Evolutionary conservation across 1,140 invertebrate genomes (phyloP).

Genomic region (Eupristina koningsbergeri): DNA sequence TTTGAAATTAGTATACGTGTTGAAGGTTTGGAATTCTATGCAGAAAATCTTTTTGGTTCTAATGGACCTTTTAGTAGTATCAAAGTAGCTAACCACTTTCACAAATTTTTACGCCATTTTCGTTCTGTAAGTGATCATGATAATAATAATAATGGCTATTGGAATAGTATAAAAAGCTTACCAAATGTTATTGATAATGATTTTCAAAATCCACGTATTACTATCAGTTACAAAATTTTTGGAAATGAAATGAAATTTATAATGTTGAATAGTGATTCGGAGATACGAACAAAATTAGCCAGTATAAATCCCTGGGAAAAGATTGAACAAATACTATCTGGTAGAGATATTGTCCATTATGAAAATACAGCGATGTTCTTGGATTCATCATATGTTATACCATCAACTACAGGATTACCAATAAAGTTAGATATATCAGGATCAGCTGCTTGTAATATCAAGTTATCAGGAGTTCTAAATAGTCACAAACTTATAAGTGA

Average conservation of each 20-base stretch:
- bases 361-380: conserved; percentile 87
- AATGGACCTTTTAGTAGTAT: conserved; percentile 80
- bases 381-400: conserved; percentile 88
- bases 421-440: conserved; percentile 88
- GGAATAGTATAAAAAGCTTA: conserved; percentile 75
- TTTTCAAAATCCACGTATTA: conserved; percentile 74
- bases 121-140: conserved; percentile 71
- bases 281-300: conserved; percentile 77
- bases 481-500: conserved; percentile 71
- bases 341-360: conserved; percentile 82
- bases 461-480: conserved; percentile 80
- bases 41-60: conserved; percentile 86
- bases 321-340: conserved; percentile 81
- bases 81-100: conserved; percentile 76
- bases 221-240: conserved; percentile 79
- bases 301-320: conserved; percentile 80
- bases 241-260: conserved; percentile 85
- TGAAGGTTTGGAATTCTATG: conserved; percentile 89
- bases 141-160: conserved; percentile 61
- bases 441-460: conserved; percentile 87
- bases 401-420: conserved; percentile 88
- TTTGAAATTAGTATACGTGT: conserved; percentile 85
- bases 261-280: conserved; percentile 78
- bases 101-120: conserved; percentile 72
- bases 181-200: conserved; percentile 78